Evolutionary conservation across 2,888 invertebrate species (phyloP).

Genomic region (Drosophila pegasa): DNA sequence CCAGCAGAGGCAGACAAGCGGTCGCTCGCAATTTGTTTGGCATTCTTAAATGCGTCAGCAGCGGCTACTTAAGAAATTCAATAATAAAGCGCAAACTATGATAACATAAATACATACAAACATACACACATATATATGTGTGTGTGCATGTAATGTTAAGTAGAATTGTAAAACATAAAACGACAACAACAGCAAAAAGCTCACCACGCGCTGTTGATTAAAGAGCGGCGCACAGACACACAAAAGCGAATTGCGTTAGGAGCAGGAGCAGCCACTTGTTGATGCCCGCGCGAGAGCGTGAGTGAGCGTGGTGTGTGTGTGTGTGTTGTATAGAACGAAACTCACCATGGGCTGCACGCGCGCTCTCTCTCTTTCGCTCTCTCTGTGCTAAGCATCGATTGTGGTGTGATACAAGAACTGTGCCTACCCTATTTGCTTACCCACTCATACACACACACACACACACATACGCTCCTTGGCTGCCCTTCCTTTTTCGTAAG

Average conservation of each 20-base stretch:
- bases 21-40: slow-evolving; percentile 51
- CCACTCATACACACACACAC: slow-evolving; percentile 3
- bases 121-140: background rate
- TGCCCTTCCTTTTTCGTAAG: slow-evolving; percentile 61
- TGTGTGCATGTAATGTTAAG: slow-evolving; percentile 43
- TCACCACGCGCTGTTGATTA: slow-evolving; percentile 66
- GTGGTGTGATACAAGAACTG: slow-evolving; percentile 45
- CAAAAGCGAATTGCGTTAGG: slow-evolving; percentile 66
- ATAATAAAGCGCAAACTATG: slow-evolving; percentile 68
- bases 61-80: slow-evolving; percentile 68
- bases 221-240: slow-evolving; percentile 58
- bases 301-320: slow-evolving; percentile 2
- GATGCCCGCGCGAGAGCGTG: slow-evolving; percentile 46
- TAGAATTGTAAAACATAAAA: slow-evolving; percentile 38
- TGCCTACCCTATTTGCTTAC: slow-evolving; percentile 18
- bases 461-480: slow-evolving; percentile 40
- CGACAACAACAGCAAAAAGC: slow-evolving; percentile 29
- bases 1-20: slow-evolving; percentile 27
- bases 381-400: slow-evolving; percentile 52
- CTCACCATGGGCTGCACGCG: slow-evolving; percentile 58
- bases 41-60: slow-evolving; percentile 68
- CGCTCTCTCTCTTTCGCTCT: slow-evolving; percentile 23
- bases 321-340: slow-evolving; percentile 10
- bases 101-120: slow-evolving; percentile 50
- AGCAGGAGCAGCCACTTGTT: slow-evolving; percentile 67